Percentiles rank a stretch among this genome's conserved stretches.
phyloP scores from a whole-genome alignment of 2,888 invertebrate species.

The Caenorhabditis doughertyi region DNA sequence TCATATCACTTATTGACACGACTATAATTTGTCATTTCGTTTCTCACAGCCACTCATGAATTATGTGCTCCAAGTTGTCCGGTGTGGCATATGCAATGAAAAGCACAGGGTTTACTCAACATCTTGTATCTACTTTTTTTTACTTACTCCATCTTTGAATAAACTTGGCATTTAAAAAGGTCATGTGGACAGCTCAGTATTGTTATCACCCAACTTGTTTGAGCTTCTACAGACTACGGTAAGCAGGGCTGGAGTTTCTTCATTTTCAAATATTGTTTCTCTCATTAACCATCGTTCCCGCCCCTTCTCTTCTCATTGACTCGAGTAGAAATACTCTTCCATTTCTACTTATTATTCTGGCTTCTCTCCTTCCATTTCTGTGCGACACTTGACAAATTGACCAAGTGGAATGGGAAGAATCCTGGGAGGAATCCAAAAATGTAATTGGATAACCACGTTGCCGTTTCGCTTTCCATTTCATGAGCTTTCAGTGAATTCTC shows the following conservation, averaged over 20 bases:
- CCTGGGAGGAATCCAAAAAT: constrained; percentile 27
- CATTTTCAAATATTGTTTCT: no score
- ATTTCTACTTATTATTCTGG: constrained; percentile 20
- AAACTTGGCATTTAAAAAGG: not conserved
- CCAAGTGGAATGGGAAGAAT: constrained; percentile 40
- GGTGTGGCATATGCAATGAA: constrained; percentile 45
- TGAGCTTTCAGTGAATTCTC: constrained; percentile 27
- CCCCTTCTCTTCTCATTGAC: constrained; percentile 2
- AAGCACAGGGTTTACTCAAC: constrained; percentile 4
- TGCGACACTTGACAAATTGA: constrained; percentile 54
- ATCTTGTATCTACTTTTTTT: constrained; percentile 19
- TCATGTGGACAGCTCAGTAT: not conserved
- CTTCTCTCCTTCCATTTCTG: constrained; percentile 10
- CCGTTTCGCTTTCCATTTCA: constrained; percentile 5
- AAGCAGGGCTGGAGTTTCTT: no score
- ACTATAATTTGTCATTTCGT: constrained; percentile 52
- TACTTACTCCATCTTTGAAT: not conserved
- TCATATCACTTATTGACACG: constrained; percentile 55
- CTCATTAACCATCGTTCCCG: not conserved
- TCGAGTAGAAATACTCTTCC: constrained; percentile 15
- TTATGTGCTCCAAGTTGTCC: constrained; percentile 33
- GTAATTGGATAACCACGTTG: constrained; percentile 51
- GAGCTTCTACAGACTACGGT: no score
- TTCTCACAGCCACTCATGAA: constrained; percentile 21
- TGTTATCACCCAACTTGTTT: no score